A percentile compares a stretch with the other conserved stretches of the same genome.
phyloP scores from a whole-genome alignment of 2,888 invertebrate species.

The Andrena chrysosceles region DNA sequence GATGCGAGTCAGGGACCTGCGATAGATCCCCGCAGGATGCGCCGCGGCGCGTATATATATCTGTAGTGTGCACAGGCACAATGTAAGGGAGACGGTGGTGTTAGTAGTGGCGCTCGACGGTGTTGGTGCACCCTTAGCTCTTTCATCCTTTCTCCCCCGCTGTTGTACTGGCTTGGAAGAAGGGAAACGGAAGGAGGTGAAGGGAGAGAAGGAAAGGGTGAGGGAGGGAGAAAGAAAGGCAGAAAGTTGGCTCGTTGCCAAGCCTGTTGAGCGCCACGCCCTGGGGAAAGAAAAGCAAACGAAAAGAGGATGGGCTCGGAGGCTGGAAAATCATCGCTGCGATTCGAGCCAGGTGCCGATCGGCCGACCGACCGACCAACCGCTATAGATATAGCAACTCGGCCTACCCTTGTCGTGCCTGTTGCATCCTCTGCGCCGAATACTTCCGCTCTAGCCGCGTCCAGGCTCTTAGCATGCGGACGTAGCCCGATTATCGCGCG shows the following conservation, averaged over 20 bases:
- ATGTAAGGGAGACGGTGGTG: conserved; percentile 26
- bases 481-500: not conserved
- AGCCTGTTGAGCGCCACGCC: conserved; percentile 82
- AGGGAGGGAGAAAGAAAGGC: conserved; percentile 34
- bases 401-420: conserved; percentile 61
- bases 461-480: conserved; percentile 34
- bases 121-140: conserved; percentile 57
- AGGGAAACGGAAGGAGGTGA: conserved; percentile 26
- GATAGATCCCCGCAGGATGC: conserved; percentile 31
- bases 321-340: conserved; percentile 70
- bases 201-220: not conserved
- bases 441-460: conserved; percentile 41
- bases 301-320: conserved; percentile 60
- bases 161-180: conserved; percentile 35
- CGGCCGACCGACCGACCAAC: conserved; percentile 63
- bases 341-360: conserved; percentile 77
- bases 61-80: conserved; percentile 21
- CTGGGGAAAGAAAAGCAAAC: conserved; percentile 74
- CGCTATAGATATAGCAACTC: conserved; percentile 47
- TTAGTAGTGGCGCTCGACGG: conserved; percentile 43
- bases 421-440: conserved; percentile 62
- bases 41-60: not conserved
- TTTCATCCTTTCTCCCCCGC: conserved; percentile 47
- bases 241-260: conserved; percentile 77
- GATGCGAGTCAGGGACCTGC: conserved; percentile 35